phyloP scores from a whole-genome alignment of 2,888 invertebrate genomes.

The Caenorhabditis sinica region DNA sequence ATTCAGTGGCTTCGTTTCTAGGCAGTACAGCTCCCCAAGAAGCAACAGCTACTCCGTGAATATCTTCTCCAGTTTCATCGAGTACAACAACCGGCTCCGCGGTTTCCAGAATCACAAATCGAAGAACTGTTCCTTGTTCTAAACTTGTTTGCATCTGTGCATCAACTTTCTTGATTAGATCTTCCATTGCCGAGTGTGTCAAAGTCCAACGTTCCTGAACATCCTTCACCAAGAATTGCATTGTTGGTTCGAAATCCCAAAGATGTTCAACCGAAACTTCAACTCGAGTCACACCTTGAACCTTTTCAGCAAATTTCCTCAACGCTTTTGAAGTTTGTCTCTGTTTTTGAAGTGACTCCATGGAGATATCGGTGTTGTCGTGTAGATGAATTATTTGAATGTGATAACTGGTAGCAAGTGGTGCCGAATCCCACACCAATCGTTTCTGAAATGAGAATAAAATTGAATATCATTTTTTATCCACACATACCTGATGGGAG shows the following conservation, averaged over 20 bases:
- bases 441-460: slow-evolving; percentile 67
- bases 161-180: slow-evolving; percentile 70
- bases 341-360: slow-evolving; percentile 12
- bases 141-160: slow-evolving; percentile 64
- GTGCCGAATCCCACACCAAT: slow-evolving; percentile 76
- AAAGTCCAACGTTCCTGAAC: slow-evolving; percentile 74
- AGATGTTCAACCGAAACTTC: slow-evolving; percentile 75
- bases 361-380: slow-evolving; percentile 61
- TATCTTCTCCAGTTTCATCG: slow-evolving; percentile 73
- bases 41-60: slow-evolving; percentile 76
- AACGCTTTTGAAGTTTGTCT: slow-evolving; percentile 54
- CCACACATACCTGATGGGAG: slow-evolving; percentile 62
- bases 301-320: slow-evolving; percentile 60
- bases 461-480: no score
- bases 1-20: slow-evolving; percentile 66
- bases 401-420: slow-evolving; percentile 73
- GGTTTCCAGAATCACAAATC: slow-evolving; percentile 69
- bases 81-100: slow-evolving; percentile 65
- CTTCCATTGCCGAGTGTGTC: slow-evolving; percentile 63
- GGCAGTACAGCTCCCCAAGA: slow-evolving; percentile 81
- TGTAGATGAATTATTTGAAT: slow-evolving; percentile 80
- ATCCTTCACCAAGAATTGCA: slow-evolving; percentile 69
- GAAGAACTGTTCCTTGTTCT: slow-evolving; percentile 63
- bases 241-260: slow-evolving; percentile 78
- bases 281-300: slow-evolving; percentile 57